Conservation (phyloP, 2,888 invertebrate species). For the Cosmia trapezina region DNA sequence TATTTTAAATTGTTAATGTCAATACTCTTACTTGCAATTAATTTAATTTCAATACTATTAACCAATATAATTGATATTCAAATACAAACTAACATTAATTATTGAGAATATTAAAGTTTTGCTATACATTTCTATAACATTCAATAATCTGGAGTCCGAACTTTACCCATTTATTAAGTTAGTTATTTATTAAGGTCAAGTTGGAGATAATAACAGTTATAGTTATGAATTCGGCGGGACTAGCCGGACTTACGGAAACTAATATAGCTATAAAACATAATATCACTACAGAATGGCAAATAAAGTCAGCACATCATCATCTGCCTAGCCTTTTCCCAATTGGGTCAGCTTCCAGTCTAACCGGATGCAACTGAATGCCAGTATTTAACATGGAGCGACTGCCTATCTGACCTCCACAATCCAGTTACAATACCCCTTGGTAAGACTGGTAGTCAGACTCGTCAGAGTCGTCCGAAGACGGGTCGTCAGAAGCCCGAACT, state of each 20-base stretch:
- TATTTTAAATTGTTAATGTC: neutral
- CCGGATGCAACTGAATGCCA: no score
- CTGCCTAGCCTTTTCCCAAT: no score
- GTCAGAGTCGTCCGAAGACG: no score
- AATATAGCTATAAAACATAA: conserved; percentile 5
- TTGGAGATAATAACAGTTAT: conserved; percentile 38
- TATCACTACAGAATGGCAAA: neutral
- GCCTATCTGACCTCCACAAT: no score
- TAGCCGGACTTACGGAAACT: conserved; percentile 19
- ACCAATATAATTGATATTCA: conserved; percentile 14
- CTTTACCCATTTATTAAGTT: conserved; percentile 53
- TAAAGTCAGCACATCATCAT: neutral
- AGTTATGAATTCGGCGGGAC: conserved; percentile 41
- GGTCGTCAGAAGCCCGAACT: no score
- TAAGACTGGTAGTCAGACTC: no score
- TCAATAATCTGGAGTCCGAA: conserved; percentile 49
- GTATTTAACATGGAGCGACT: no score
- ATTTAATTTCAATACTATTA: conserved; percentile 8
- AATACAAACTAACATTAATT: conserved; percentile 41
- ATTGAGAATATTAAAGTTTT: conserved; percentile 34
- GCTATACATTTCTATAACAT: conserved; percentile 54
- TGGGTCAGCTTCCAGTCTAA: no score
- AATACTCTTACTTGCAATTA: neutral
- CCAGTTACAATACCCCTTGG: no score
- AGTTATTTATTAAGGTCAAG: conserved; percentile 57